Evolutionary conservation across 2,888 invertebrate species (phyloP), one percentile per base, ranked within the genome.

Genomic region (Aplocera efformata): DNA sequence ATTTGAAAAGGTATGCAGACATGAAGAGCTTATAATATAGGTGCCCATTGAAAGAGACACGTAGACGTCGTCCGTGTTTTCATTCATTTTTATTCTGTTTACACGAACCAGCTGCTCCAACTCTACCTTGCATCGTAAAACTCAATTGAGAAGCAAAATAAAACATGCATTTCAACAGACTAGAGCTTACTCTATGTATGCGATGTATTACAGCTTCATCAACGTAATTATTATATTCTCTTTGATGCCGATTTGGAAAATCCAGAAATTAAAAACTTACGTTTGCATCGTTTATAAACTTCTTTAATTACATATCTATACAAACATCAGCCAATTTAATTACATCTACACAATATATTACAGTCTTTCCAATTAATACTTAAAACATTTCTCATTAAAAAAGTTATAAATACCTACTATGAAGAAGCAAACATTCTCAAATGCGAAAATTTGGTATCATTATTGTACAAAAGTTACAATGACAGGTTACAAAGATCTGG

Each of bases 361-460:
- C 86, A 88, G 86, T 88, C 86, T 88, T 88, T 80, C 80, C 72
- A 78, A 85, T 76, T 82, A 86, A 86, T 85, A 88, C 82, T 83
- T 79, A 73, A 72, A 80, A 78, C 73, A 70, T 65, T 62, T 72
- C 65, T 65, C 13, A 70, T 75, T 71, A 74, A 72, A 79, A 79
- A 79, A 77, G 72, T 74, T 36, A 45, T 45, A 45, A 79, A 83
- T 83, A 81, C 82, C 81, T 81, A 81, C 69, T 55, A 55, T 52
- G 69, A 79, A 75, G 76, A 83, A 83, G 84, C 84, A 77, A 76
- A 74, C 78, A 74, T 72, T 67, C 67, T 74, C 75, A 83, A 81
- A 83, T 83, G 82, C 82, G 72, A 76, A 72, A 82, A 83, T 88
- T 88, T 88, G 86, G 86, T 88, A 85, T 85, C 81, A 68, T 74